Conservation (phyloP, 1,140 invertebrate genomes). For the Leptonema lineaticorne region DNA sequence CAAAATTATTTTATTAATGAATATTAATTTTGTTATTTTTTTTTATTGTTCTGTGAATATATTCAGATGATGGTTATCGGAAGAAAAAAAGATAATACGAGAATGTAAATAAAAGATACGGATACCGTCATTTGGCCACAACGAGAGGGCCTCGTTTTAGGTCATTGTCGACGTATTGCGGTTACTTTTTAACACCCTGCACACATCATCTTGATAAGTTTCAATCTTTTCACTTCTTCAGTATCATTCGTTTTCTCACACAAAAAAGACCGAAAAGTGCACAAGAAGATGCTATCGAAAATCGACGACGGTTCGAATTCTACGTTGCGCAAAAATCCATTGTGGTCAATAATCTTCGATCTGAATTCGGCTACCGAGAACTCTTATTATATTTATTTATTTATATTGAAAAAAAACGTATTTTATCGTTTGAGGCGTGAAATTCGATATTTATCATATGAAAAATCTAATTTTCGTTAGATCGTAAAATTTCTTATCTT, state of each 20-base stretch:
- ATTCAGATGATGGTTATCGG: no score
- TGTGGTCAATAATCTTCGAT: background rate
- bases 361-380: background rate
- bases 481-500: no score
- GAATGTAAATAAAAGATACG: no score
- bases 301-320: background rate
- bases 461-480: no score
- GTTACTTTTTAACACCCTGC: constrained; percentile 20
- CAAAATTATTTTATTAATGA: no score
- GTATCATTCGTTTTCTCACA: background rate
- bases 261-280: background rate
- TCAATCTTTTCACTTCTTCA: no score
- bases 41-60: no score
- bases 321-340: constrained; percentile 3
- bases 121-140: constrained; percentile 9
- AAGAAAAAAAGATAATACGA: no score
- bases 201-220: constrained; percentile 15
- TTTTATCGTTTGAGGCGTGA: background rate
- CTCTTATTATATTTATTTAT: background rate
- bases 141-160: background rate
- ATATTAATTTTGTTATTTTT: no score
- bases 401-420: no score
- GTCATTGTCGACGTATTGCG: constrained; percentile 12
- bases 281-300: background rate
- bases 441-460: background rate